A percentile compares a stretch with the other conserved stretches of the same genome.
Conservation (phyloP, 2,113 vertebrate genomes). For the Hemiscyllium ocellatum region DNA sequence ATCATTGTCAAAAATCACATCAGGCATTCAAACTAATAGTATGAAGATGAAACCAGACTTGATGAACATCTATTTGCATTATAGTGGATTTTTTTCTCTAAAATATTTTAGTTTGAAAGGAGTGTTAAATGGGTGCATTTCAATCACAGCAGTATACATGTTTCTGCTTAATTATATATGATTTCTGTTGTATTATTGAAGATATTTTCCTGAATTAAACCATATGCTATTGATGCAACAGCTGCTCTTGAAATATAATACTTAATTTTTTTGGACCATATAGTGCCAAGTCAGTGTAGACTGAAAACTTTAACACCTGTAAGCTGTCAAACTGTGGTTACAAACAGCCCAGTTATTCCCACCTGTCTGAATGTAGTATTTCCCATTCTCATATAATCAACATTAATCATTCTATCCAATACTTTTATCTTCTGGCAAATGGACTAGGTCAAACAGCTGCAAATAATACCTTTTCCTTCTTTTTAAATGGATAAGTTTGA, state of each 20-base stretch:
- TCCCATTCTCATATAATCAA: background rate
- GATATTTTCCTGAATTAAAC: slow-evolving; percentile 5
- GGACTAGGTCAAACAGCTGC: background rate
- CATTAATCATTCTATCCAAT: background rate
- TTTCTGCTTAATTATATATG: background rate
- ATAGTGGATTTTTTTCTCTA: background rate
- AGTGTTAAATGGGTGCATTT: background rate
- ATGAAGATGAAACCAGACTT: background rate
- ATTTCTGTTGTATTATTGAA: background rate
- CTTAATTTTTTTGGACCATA: background rate
- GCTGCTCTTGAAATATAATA: slow-evolving; percentile 12
- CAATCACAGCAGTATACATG: background rate
- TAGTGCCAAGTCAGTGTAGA: slow-evolving; percentile 7
- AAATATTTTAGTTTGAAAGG: background rate
- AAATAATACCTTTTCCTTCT: background rate
- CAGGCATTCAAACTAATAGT: background rate
- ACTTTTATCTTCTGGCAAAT: background rate
- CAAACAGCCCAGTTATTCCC: background rate
- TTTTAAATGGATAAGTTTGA: too few relatives aligned
- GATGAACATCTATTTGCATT: background rate
- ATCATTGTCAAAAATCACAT: background rate
- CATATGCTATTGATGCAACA: background rate
- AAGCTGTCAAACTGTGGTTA: slow-evolving; percentile 9
- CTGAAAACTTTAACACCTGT: background rate
- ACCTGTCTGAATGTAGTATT: background rate